Evolutionary conservation across 2,888 invertebrate genomes (phyloP), one percentile per base, ranked within the genome.

Genomic region (Eupithecia insigniata): DNA sequence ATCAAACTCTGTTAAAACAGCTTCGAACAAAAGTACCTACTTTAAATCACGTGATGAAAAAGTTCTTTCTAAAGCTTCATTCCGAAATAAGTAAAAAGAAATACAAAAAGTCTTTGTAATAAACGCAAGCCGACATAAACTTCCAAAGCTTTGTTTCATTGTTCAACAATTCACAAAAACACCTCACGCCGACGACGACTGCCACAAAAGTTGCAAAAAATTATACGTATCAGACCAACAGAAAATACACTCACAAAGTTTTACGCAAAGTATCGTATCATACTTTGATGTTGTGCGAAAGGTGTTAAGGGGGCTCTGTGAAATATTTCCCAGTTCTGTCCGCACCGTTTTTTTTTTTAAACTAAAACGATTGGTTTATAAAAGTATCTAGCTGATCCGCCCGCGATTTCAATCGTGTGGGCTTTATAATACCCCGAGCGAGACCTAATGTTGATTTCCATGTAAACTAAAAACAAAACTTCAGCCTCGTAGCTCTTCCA

Each of bases 151-250:
- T 74, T 74, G 70, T 62, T 71, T 62, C 71, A 69, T 69, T 67
- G 66, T 74, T 71, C 71, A 74, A 71, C 69, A 71, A 71, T 64
- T 74, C 66, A 69, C 55, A 66, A 61, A 73, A 74, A 71, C 74
- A 69, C 74, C 71, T 74, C 66, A 64, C 69, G 69, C 58, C 67
- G n/a, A 2, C 14, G n/a, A 2, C 14, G 36, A 10, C 55, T 55
- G 70, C 43, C 62, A 26, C 67, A 66, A 69, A 66, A 70, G 55
- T 70, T 66, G 26, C 43, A 34, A 67, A 70, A 71, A 67, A 18
- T 26, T 43, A 28, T 36, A 46, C 2, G 16, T 62, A 64, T 55
- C 26, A 55, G 22, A 55, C 14, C 5, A 12, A 67, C 70, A 70
- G 73, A 70, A 73, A 60, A 34, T 16, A 55, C 51, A 30, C 58